phyloP scores from a whole-genome alignment of 2,888 invertebrate species.

The Hemaris fuciformis region DNA sequence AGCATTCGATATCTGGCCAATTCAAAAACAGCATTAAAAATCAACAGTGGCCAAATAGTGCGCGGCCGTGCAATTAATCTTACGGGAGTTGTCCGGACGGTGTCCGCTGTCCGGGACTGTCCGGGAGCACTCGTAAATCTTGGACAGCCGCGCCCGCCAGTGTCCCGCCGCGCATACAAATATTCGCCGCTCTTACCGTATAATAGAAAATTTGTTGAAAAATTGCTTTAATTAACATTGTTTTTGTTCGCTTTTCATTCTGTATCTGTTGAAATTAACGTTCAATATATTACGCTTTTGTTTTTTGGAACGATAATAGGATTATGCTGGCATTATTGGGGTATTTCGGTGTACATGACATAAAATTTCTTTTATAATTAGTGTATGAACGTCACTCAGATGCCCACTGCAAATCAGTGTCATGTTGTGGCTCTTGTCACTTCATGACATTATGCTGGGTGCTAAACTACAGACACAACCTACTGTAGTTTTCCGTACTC shows the following conservation, averaged over 20 bases:
- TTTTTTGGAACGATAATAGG: background rate
- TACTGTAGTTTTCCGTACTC: too few species aligned
- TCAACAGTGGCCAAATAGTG: constrained; percentile 57
- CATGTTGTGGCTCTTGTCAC: too few species aligned
- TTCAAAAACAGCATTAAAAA: constrained; percentile 56
- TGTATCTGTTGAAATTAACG: constrained; percentile 4
- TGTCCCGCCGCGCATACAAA: constrained; percentile 61
- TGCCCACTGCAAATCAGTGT: too few species aligned
- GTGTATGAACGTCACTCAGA: too few species aligned
- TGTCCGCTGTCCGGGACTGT: constrained; percentile 51
- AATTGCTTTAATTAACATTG: constrained; percentile 24
- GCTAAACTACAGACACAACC: too few species aligned
- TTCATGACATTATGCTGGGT: too few species aligned
- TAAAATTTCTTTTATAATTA: too few species aligned
- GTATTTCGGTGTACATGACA: too few species aligned
- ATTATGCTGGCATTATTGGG: background rate
- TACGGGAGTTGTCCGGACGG: constrained; percentile 55
- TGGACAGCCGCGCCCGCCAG: constrained; percentile 57
- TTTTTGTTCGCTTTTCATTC: constrained; percentile 4
- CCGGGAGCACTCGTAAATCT: constrained; percentile 51
- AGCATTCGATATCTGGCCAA: constrained; percentile 19
- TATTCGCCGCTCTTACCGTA: constrained; percentile 39
- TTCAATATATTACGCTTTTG: constrained; percentile 5
- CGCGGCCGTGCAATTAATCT: constrained; percentile 63
- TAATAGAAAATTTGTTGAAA: constrained; percentile 49